Conservation (phyloP, 2,113 vertebrate species). For the Heterochromis multidens region DNA sequence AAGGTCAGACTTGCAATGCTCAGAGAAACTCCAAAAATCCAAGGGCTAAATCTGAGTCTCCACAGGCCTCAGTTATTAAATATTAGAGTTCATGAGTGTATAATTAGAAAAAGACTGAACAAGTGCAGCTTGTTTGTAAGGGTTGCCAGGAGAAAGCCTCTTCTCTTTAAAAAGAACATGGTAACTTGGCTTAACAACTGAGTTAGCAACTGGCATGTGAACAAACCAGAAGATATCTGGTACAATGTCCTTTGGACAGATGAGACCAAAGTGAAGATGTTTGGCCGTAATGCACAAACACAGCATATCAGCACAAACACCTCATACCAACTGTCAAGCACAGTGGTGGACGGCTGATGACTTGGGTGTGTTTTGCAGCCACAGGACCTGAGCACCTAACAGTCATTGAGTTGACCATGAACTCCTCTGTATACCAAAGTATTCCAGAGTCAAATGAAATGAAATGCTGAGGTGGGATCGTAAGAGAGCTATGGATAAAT, state of each 20-base stretch:
- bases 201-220: too few relatives aligned
- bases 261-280: too few relatives aligned
- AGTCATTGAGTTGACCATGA: neutral
- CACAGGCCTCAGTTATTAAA: too few relatives aligned
- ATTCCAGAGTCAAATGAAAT: neutral
- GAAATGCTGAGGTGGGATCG: neutral
- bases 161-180: too few relatives aligned
- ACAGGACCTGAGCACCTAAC: neutral
- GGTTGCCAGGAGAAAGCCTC: too few relatives aligned
- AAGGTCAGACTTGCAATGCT: neutral
- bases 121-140: neutral
- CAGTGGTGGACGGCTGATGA: neutral
- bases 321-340: too few relatives aligned
- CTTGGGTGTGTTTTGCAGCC: neutral
- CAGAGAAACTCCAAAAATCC: neutral
- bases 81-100: too few relatives aligned
- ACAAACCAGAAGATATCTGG: neutral
- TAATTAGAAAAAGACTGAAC: neutral
- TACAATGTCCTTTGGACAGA: too few relatives aligned
- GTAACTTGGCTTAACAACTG: too few relatives aligned
- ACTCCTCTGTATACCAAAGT: neutral
- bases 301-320: neutral
- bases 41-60: too few relatives aligned
- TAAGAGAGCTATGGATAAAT: neutral
- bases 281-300: neutral